phyloP scores from a whole-genome alignment of 2,888 invertebrate genomes.

The Phasia obesa region DNA sequence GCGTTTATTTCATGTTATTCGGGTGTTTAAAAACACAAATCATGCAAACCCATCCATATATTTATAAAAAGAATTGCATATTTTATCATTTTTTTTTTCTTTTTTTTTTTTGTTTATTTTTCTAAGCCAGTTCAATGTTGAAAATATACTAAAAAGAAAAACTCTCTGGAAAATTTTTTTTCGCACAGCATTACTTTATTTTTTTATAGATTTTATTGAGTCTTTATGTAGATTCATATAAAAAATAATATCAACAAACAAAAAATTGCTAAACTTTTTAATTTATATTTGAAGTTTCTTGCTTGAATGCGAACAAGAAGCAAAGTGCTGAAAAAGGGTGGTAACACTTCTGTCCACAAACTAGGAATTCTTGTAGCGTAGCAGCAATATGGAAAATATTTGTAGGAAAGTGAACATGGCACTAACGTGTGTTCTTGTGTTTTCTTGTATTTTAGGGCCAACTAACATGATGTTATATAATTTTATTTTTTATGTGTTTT shows the following conservation, averaged over 20 bases:
- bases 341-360: slow-evolving; percentile 64
- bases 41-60: slow-evolving; percentile 44
- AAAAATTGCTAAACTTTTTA: slow-evolving; percentile 80
- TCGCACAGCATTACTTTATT: slow-evolving; percentile 16
- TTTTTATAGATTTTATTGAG: slow-evolving; percentile 67
- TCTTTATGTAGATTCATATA: slow-evolving; percentile 69
- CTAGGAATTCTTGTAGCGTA: slow-evolving; percentile 27
- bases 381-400: slow-evolving; percentile 2
- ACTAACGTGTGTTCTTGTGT: slow-evolving; percentile 57
- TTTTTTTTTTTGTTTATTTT: slow-evolving; percentile 6
- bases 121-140: slow-evolving; percentile 45
- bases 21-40: slow-evolving; percentile 63
- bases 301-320: slow-evolving; percentile 45
- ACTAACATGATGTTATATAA: slow-evolving; percentile 65
- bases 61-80: slow-evolving; percentile 3
- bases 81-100: slow-evolving; percentile 2
- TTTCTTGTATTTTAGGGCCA: slow-evolving; percentile 66
- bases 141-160: slow-evolving; percentile 29
- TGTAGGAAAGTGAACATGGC: slow-evolving; percentile 36
- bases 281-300: slow-evolving; percentile 81
- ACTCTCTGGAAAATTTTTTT: slow-evolving; percentile 23
- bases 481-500: slow-evolving; percentile 42
- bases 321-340: slow-evolving; percentile 78
- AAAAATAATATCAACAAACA: slow-evolving; percentile 71
- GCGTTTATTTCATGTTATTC: slow-evolving; percentile 60